Evolutionary conservation across 1,140 invertebrate species (phyloP), one percentile per base, ranked within the genome.

Genomic region (Campodea augens): DNA sequence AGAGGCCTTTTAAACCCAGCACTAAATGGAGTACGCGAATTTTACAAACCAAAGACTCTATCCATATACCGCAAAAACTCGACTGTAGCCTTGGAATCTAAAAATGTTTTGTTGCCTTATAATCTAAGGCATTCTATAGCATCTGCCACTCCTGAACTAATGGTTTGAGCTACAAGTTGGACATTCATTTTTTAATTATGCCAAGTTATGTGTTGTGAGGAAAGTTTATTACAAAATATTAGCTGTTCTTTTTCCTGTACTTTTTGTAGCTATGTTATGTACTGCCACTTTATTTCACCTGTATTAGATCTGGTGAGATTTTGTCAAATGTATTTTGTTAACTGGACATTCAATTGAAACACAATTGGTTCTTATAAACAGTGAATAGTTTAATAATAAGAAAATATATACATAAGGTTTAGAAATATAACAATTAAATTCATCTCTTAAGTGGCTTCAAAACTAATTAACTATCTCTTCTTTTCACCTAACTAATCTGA

Each of bases 121-220:
- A 49, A n/a, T 25, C 48, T 43, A 19, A 23, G 7, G 25, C 47
- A 51, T 10, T 36, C 21, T 25, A 51, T n/a, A 19, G 47, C 39
- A 18, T 24, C 24, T 37, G 50, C 43, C 7, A 49, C 44, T 15
- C 44, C 49, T 15, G n/a, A 24, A 27, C 44, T 42, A 12, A 51
- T 15, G 4, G 38, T 5, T 40, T 51, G 50, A 19, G 39, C 44
- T 13, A 44, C 48, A 20, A 51, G 25, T 12, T 38, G 21, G 19
- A 39, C 48, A 19, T 43, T 49, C 45, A 51, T 51, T 47, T 49
- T 51, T 50, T 51, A 41, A 12, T 49, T 49, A 4, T 46, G 0
- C 32, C 41, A 51, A 25, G 38, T 27, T 10, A 43, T n/a, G 37
- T 48, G 50, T 1, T 41, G 41, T 4, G 10, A 15, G 15, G 39